phyloP scores from a whole-genome alignment of 2,888 invertebrate genomes.

The Corbicula japonica region DNA sequence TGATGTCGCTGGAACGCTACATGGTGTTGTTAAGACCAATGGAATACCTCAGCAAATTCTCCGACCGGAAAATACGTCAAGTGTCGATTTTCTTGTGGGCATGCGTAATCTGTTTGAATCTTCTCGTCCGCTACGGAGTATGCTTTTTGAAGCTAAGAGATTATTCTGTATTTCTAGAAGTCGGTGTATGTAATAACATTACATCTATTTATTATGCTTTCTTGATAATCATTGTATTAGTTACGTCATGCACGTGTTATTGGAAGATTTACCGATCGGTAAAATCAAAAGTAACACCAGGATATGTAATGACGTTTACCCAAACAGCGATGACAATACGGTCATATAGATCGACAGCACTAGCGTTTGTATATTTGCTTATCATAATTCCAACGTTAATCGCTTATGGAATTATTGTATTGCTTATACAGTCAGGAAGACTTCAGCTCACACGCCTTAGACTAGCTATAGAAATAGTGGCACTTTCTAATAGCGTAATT shows the following conservation, averaged over 20 bases:
- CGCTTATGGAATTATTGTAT: neutral
- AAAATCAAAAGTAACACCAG: neutral
- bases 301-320: neutral
- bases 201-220: neutral
- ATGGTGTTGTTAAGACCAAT: slow-evolving; percentile 16
- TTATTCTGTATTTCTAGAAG: neutral
- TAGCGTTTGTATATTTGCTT: neutral
- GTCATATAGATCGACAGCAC: neutral
- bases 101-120: neutral
- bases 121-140: slow-evolving; percentile 6
- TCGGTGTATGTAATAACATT: slow-evolving; percentile 5
- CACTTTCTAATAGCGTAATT: slow-evolving; percentile 12
- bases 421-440: neutral
- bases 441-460: neutral
- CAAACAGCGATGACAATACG: neutral
- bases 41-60: slow-evolving; percentile 8
- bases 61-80: neutral
- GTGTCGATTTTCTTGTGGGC: neutral
- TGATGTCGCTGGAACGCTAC: slow-evolving; percentile 19
- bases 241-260: neutral
- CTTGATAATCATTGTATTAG: neutral
- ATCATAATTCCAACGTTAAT: neutral
- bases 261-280: neutral
- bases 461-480: slow-evolving; percentile 10
- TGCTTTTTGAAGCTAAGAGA: too few species aligned